Conservation (phyloP, 2,113 vertebrate species). For the Syngnathus scovelli region DNA sequence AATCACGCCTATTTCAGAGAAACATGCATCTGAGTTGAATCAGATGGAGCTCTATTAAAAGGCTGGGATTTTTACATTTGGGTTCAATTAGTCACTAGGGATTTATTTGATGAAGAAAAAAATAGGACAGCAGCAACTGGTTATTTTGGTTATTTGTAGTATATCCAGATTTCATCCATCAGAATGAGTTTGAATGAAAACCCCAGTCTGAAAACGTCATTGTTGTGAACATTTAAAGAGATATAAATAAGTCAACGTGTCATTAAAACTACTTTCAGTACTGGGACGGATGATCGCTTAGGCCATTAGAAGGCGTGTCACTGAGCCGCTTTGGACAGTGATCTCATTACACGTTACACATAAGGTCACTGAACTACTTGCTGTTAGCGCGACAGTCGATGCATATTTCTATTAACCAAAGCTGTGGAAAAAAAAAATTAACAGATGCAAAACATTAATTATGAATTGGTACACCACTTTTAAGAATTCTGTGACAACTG, state of each 20-base stretch:
- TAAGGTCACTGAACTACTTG: conserved; percentile 9
- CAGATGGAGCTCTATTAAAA: background rate
- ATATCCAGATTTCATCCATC: background rate
- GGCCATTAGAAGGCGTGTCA: conserved; percentile 21
- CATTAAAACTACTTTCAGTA: conserved; percentile 27
- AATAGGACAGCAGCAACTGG: background rate
- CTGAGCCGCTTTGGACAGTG: conserved; percentile 39
- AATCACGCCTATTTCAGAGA: background rate
- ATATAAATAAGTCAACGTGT: conserved; percentile 40
- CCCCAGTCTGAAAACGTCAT: conserved; percentile 12
- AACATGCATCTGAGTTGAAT: background rate
- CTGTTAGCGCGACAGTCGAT: background rate
- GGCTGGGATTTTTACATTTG: background rate
- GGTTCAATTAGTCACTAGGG: background rate
- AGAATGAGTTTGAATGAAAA: conserved; percentile 7
- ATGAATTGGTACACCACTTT: conserved; percentile 1
- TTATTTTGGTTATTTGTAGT: background rate
- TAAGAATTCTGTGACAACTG: conserved; percentile 13
- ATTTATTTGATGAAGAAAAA: background rate
- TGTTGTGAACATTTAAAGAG: conserved; percentile 15
- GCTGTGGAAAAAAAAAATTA: background rate
- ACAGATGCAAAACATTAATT: background rate
- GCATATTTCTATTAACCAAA: background rate
- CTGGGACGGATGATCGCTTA: conserved; percentile 29
- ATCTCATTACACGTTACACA: conserved; percentile 37